These are phyloP conservation scores for Mayetiola destructor DNA, from an alignment of 2,888 invertebrate genomes.

Conservation along the genomic window DNA sequence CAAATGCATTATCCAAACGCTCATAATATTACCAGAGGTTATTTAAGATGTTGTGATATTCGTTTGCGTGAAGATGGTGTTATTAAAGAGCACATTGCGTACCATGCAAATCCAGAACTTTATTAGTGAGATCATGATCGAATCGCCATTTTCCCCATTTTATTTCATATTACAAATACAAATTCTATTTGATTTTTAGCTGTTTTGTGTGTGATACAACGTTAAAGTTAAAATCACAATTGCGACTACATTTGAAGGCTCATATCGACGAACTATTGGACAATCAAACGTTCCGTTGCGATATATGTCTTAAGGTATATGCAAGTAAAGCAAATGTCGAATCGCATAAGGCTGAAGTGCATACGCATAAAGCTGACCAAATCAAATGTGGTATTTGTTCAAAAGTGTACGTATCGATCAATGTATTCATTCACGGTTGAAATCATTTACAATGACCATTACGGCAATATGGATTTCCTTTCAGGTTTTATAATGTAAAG, in stretches of 20 bases:
- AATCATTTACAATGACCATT: not conserved
- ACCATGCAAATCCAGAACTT: not conserved
- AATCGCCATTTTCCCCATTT: not conserved
- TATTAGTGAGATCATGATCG: not conserved
- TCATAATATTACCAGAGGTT: not conserved
- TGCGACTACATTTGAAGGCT: not conserved
- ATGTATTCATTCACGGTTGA: not conserved
- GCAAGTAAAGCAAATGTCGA: not conserved
- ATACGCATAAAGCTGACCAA: not conserved
- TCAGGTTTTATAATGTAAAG: not conserved
- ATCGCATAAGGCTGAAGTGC: not conserved
- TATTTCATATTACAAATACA: not conserved
- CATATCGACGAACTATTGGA: not conserved
- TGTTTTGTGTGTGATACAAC: not conserved
- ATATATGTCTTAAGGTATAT: not conserved
- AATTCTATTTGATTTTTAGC: not conserved
- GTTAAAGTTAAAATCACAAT: not conserved
- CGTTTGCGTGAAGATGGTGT: not conserved
- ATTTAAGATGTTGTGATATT: not conserved
- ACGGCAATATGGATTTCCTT: not conserved
- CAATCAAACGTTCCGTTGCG: not conserved
- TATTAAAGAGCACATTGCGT: conserved; percentile 2
- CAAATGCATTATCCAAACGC: not conserved
- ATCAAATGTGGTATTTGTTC: conserved; percentile 8
- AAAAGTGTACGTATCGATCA: not conserved